Percentiles rank a stretch among this genome's conserved stretches.
phyloP scores from a whole-genome alignment of 2,888 invertebrate species.

The Dicranocentrus wangi region DNA sequence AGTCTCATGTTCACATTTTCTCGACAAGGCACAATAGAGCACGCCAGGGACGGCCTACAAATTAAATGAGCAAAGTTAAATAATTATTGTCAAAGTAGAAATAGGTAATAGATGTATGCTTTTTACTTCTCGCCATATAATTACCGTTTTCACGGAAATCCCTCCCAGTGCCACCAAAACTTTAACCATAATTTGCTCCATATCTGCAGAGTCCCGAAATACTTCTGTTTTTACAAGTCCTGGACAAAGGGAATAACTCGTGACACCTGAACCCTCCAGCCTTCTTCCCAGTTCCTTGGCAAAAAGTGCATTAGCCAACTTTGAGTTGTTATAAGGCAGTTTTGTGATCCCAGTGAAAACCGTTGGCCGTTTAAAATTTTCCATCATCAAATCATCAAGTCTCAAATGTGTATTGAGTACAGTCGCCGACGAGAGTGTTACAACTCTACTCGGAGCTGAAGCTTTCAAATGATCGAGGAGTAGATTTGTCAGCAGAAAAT shows the following conservation, averaged over 20 bases:
- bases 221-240: constrained; percentile 83
- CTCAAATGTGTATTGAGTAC: constrained; percentile 82
- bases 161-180: background rate
- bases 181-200: background rate
- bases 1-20: constrained; percentile 80
- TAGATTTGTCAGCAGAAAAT: constrained; percentile 87
- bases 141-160: constrained; percentile 13
- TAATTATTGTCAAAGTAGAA: constrained; percentile 4
- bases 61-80: background rate
- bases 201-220: background rate
- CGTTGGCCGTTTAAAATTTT: constrained; percentile 77
- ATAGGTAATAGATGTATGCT: too few species aligned
- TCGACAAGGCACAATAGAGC: constrained; percentile 85
- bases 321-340: constrained; percentile 78
- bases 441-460: constrained; percentile 81
- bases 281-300: constrained; percentile 80
- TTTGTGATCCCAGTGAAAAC: constrained; percentile 25
- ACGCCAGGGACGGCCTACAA: constrained; percentile 79
- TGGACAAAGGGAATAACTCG: constrained; percentile 83
- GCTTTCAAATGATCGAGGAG: constrained; percentile 81
- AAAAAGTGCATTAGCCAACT: constrained; percentile 85
- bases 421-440: constrained; percentile 82
- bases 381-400: constrained; percentile 81
- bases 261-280: constrained; percentile 77
- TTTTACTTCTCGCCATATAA: too few species aligned